Base-by-base conservation (phyloP, 2,797 vertebrate genomes). In the Lindbergichthys nudifrons region DNA sequence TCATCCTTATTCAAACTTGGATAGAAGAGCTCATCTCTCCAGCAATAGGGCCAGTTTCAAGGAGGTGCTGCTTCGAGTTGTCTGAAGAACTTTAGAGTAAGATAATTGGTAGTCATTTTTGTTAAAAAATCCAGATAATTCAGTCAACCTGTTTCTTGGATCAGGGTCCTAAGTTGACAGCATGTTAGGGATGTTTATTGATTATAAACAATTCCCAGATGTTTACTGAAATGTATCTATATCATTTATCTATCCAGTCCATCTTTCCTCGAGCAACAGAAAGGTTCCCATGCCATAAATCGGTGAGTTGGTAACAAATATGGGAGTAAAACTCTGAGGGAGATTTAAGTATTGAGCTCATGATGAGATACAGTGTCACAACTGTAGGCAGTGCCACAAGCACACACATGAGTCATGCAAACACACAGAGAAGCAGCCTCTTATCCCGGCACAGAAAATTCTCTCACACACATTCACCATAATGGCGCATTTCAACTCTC, bases 1-100 rank as follows among this genome's bases (percentile, higher is more conserved):
- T 67, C 60, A 72, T 87, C 53, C 82, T 74, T 80, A 79, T 80
- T 78, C 65, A 75, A 69, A 75, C 46, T 16, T 52, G n/a, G 48
- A 48, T 53, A 41, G 74, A 57, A 62, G 48, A 70, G 53, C 77
- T 79, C 21, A 67, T 77, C 18, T 74, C 32, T n/a, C 1, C n/a
- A 46, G 53, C 61, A 79, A n/a, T 18, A 45, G 56, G 50, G 61
- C 39, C 21, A 19, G 21, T 51, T 72, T 23, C 16, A 59, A 46
- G 12, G 60, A 30, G 23, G 10, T n/a, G 11, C 41, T 50, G 13
- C 16, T n/a, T 42, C 12, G 58, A 72, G 64, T 32, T 54, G 30
- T 70, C 39, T 63, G 52, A 70, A 59, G 50, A 79, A 47, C 60
- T 75, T 53, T 59, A 61, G 46, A 75, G n/a, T 70, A 26, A 61